Evolutionary conservation across 2,888 invertebrate genomes (phyloP), one percentile per base, ranked within the genome.

Genomic region (Sarcophaga caerulescens): DNA sequence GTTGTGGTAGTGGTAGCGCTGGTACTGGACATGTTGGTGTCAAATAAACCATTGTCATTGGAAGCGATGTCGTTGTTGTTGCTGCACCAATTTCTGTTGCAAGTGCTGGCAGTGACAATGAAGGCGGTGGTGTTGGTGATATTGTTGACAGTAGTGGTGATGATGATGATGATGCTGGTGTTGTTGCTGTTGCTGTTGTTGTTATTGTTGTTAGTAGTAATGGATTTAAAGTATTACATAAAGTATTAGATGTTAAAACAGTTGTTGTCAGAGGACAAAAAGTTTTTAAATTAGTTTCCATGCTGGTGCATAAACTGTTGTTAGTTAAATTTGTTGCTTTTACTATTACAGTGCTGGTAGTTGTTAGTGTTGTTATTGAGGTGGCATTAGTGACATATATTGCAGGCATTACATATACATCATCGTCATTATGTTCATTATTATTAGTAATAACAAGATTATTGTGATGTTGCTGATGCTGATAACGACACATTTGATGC

Each of bases 331-430:
- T 70, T 80, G 71, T 71, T 68, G 70, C 35, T 35, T 74, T 75
- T 75, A 70, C 52, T 77, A 25, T 80, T 70, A 78, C 71, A 23
- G 59, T 62, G 75, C 87, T 88, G 57, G 87, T 87, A 60, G 85
- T 65, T 59, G 90, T 89, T 47, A 89, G 75, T 17, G 89, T 89
- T 25, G 89, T 88, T 57, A 89, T 89, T 63, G 75, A 62, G 44
- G 73, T 47, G 21, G 59, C 19, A 52, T 74, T 88, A 57, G 85
- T 77, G 80, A 85, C 65, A 81, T 87, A 78, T 86, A 86, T 71
- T 83, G 87, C 75, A 86, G 88, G 63, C 78, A 60, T 81, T 52
- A 25, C 47, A 66, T 62, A 82, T 25, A 69, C 84, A 77, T 82
- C 81, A 85, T 69, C 80, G 68, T 84, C 79, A 82, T 60, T 85